A percentile compares a stretch with the other conserved stretches of the same genome.
Evolutionary conservation across 2,888 invertebrate genomes (phyloP).

Genomic region (Andrena bucephala): DNA sequence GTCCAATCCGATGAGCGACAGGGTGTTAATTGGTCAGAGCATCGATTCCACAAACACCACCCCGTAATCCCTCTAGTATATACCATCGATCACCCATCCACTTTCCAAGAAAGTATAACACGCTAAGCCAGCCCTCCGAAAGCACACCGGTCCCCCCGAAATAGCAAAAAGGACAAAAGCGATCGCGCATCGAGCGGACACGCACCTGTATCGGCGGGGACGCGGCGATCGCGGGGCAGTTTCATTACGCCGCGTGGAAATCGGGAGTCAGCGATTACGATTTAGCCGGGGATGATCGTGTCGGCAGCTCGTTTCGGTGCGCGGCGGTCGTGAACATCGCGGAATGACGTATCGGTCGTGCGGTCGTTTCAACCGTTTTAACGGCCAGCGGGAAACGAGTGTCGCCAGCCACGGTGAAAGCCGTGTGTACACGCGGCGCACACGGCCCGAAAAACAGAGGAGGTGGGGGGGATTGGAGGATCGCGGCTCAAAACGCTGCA

Average conservation of each 20-base stretch:
- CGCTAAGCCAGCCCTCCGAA: too few species aligned
- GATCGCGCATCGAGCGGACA: slow-evolving; percentile 6
- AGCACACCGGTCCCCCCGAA: too few species aligned
- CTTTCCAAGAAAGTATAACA: too few species aligned
- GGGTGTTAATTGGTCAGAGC: too few species aligned
- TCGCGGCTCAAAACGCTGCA: slow-evolving; percentile 49
- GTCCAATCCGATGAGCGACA: too few species aligned
- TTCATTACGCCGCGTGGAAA: slow-evolving; percentile 64
- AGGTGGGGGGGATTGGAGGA: slow-evolving; percentile 28
- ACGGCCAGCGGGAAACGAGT: slow-evolving; percentile 79
- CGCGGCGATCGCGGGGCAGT: slow-evolving; percentile 26
- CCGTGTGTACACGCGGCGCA: slow-evolving; percentile 67
- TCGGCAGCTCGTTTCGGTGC: slow-evolving; percentile 62
- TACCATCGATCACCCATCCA: too few species aligned
- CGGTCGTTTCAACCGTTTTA: slow-evolving; percentile 81
- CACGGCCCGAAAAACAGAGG: not conserved
- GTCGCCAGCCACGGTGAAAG: slow-evolving; percentile 78
- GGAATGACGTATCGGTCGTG: slow-evolving; percentile 81
- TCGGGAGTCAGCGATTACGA: slow-evolving; percentile 74
- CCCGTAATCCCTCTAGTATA: too few species aligned
- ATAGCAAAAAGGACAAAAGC: not conserved
- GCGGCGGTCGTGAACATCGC: slow-evolving; percentile 69
- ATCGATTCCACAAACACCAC: too few species aligned
- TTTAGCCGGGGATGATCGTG: slow-evolving; percentile 67
- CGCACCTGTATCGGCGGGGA: slow-evolving; percentile 25